Evolutionary conservation across 2,797 vertebrate genomes (phyloP).

Genomic region (Hylomyscus alleni): DNA sequence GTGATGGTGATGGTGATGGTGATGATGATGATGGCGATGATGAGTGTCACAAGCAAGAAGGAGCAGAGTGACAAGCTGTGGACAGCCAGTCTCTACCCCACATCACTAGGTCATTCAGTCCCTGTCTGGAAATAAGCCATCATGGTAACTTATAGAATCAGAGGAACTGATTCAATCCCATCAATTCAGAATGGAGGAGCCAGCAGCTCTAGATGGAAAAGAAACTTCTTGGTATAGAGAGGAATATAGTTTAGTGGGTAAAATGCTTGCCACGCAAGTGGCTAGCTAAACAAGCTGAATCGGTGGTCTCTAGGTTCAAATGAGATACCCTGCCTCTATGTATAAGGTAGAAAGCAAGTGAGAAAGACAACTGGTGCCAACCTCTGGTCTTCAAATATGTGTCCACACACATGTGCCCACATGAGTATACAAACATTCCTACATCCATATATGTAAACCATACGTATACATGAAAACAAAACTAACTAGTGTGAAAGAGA

Average conservation of each 20-base stretch:
- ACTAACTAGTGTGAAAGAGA: neutral
- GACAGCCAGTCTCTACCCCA: neutral
- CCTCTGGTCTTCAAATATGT: neutral
- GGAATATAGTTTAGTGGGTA: neutral
- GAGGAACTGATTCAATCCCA: neutral
- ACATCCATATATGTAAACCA: neutral
- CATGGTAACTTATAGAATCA: neutral
- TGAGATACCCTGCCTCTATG: neutral
- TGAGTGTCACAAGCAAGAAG: neutral
- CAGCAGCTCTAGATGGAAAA: neutral
- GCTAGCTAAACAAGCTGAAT: neutral
- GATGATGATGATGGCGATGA: too few relatives aligned
- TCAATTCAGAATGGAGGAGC: neutral
- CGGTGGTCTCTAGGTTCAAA: neutral
- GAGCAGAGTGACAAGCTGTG: neutral
- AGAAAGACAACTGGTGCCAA: neutral
- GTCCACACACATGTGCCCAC: too few relatives aligned
- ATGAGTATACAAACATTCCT: neutral
- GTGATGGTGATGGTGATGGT: too few relatives aligned
- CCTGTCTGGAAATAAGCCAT: neutral
- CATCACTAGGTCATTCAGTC: neutral
- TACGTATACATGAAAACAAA: neutral
- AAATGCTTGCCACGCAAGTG: neutral
- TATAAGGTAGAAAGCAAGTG: neutral
- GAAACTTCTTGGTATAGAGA: neutral